Base-by-base conservation (phyloP, 2,113 vertebrate species). In the Corythornis cristatus region DNA sequence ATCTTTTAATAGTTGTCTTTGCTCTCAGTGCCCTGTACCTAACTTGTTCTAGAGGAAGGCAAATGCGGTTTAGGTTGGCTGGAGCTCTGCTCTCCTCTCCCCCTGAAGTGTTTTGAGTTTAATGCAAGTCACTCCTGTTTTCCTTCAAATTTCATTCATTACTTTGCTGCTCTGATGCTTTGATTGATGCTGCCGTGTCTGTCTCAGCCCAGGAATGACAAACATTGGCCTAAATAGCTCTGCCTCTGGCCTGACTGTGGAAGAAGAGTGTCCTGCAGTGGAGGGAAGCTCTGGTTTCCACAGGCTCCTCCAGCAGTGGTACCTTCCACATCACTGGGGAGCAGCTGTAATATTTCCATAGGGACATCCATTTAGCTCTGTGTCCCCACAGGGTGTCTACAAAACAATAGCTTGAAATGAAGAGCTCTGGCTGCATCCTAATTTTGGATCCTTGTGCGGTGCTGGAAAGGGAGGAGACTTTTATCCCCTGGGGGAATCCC, bases 1-100 rank as follows among this genome's bases (percentile, higher is more conserved):
- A 35, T 45, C 74, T 62, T 89, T 88, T 74, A 54, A 91, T 85
- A 78, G 64, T 66, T 91, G 43, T 80, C 79, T 91, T 96, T 95
- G 87, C 54, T 94, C 78, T 89, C 54, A 9, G 1, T 0, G 3
- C 67, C 50, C 28, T 70, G 58, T 40, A 23, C 61, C 40, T 23
- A 51, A 70, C 22, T 31, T 62, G 23, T 37, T 56, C 65, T 71
- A 15, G 23, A 78, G 57, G 66, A 87, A 53, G 48, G 45, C 54
- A 85, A 62, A 93, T 76, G 18, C 0, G 5, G 42, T 83, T 95
- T 93, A 50, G 23, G 42, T 85, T 89, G 87, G 82, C 84, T 93
- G 0, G 4, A 73, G 50, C 37, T 93, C 25, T 79, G 45, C 37
- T 91, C 23, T 80, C 29, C 6, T 74, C 51, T 83, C n/a, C 25